Base-by-base conservation (phyloP, 2,888 invertebrate species). In the Agonopterix arenella region DNA sequence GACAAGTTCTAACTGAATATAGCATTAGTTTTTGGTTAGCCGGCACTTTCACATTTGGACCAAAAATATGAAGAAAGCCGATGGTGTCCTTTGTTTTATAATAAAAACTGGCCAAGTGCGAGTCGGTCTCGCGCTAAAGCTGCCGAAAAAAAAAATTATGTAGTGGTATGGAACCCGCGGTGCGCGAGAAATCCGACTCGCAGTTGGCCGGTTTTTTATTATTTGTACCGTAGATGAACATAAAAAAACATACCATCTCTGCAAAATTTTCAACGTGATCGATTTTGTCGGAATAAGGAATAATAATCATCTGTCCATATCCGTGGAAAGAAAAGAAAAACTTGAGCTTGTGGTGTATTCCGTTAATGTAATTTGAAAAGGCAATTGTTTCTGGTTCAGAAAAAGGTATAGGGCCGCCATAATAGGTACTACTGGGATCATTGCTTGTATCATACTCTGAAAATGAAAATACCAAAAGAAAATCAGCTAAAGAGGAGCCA, bases 281-380 rank as follows among this genome's bases (percentile, higher is more conserved):
- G 0, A 78, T 69, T 0, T 74, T 72, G 46, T 91, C 90, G 1
- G 90, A 89, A 56, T 86, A 92, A 0, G 93, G 92, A 42, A 91
- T 80, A 5, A 93, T 74, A 16, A 92, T 67, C 44, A 80, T 86
- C 60, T 93, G 93, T 0, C 93, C 92, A 55, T 92, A 93, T 0
- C 92, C 89, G 61, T 93, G 93, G 47, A 93, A 83, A 0, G 92
- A 83, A 41, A 94, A 79, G 69, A 93, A 95, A 41, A 90, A 90
- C 48, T 77, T 81, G 1, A 91, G 61, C n/a, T 78, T 68, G 0
- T 68, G 56, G 1, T 52, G 59, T 5, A 66, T 63, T 1, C 50
- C 46, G 0, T 40, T 11, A 1, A 84, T 53, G 11, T 76, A 79
- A 0, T 69, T 54, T 0, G 73, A 60, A 0, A 84, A 52, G 0